phyloP scores from a whole-genome alignment of 2,113 vertebrate genomes.

The Trogon melanurus region DNA sequence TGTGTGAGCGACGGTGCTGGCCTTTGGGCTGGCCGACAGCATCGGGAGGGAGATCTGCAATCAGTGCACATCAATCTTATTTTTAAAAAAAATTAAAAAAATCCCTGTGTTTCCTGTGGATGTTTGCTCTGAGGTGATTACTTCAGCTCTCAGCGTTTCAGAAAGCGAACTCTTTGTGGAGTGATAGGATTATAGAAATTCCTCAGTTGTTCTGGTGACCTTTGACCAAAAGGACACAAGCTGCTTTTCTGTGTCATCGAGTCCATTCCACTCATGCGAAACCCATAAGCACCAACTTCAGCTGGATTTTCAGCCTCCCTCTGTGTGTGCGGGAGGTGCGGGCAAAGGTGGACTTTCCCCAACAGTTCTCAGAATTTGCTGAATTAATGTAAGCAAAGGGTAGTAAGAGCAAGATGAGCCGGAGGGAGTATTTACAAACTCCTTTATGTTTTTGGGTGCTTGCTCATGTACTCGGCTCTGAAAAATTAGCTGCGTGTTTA shows the following conservation, averaged over 20 bases:
- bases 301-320: neutral
- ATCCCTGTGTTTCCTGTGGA: neutral
- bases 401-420: neutral
- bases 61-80: neutral
- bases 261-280: neutral
- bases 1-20: neutral
- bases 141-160: neutral
- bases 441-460: neutral
- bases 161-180: neutral
- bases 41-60: rapidly evolving
- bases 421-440: neutral
- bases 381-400: neutral
- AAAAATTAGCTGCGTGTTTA: neutral
- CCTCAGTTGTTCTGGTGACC: neutral
- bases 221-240: neutral
- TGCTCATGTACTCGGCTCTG: neutral
- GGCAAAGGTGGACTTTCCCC: neutral
- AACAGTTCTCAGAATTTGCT: neutral
- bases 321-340: rapidly evolving
- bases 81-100: neutral
- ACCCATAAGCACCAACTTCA: neutral
- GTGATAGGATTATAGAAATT: neutral
- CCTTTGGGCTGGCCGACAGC: neutral
- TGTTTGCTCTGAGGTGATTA: rapidly evolving
- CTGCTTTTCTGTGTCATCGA: neutral